phyloP scores from a whole-genome alignment of 2,888 invertebrate genomes.

The Chamaedrilus cognettii region DNA sequence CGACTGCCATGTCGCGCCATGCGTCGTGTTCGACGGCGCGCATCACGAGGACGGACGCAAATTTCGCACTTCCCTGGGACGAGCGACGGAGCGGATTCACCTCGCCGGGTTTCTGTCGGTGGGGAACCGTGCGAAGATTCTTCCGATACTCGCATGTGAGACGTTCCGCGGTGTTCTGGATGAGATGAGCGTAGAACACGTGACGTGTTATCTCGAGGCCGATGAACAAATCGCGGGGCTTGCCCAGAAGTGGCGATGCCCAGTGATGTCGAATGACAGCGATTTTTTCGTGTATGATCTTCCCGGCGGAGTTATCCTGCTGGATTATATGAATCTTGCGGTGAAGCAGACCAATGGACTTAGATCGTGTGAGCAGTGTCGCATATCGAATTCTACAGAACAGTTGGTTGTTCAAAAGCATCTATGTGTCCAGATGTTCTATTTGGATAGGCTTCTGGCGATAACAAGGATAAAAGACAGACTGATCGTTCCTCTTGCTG shows the following conservation, averaged over 20 bases:
- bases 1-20: slow-evolving; percentile 47
- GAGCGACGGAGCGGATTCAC: slow-evolving; percentile 46
- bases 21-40: slow-evolving; percentile 58
- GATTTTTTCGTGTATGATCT: slow-evolving; percentile 91
- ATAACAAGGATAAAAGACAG: slow-evolving; percentile 70
- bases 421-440: slow-evolving; percentile 66
- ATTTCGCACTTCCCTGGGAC: slow-evolving; percentile 45
- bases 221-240: slow-evolving; percentile 85
- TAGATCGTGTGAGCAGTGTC: too few relatives aligned
- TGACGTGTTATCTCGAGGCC: slow-evolving; percentile 83
- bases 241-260: slow-evolving; percentile 77
- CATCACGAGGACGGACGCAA: slow-evolving; percentile 53
- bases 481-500: slow-evolving; percentile 75
- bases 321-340: slow-evolving; percentile 58
- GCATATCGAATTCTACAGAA: neutral
- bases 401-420: slow-evolving; percentile 32
- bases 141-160: slow-evolving; percentile 75
- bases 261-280: slow-evolving; percentile 89
- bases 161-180: slow-evolving; percentile 73
- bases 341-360: slow-evolving; percentile 9
- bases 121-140: slow-evolving; percentile 56
- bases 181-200: slow-evolving; percentile 69
- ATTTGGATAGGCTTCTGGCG: slow-evolving; percentile 70
- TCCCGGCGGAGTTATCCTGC: slow-evolving; percentile 72
- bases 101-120: slow-evolving; percentile 31